phyloP scores from a whole-genome alignment of 2,113 vertebrate genomes.

The Hipposideros armiger region DNA sequence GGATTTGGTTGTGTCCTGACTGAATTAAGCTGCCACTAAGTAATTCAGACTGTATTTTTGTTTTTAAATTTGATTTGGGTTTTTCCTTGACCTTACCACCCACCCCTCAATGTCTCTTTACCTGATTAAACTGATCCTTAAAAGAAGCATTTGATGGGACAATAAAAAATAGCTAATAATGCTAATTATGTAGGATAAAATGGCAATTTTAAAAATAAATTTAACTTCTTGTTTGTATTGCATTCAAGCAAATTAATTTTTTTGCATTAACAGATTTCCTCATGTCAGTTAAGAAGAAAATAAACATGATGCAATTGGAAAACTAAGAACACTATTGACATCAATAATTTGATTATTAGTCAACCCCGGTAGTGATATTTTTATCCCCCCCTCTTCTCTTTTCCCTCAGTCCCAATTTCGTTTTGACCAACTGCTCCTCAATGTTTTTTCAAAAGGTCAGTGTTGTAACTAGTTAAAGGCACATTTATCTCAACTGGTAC shows the following conservation, averaged over 20 bases:
- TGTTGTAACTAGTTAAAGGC: neutral
- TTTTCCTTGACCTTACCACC: neutral
- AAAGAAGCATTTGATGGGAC: neutral
- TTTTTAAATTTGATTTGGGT: conserved; percentile 27
- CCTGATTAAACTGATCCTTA: neutral
- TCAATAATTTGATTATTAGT: conserved; percentile 37
- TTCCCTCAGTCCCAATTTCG: neutral
- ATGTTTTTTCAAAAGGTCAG: neutral
- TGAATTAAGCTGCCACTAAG: neutral
- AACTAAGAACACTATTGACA: conserved; percentile 15
- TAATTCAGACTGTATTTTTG: neutral
- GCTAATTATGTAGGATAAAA: neutral
- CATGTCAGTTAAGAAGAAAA: neutral
- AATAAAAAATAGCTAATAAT: conserved; percentile 5
- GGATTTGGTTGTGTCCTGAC: neutral
- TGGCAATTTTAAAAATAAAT: conserved; percentile 6
- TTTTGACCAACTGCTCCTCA: neutral
- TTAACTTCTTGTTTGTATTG: conserved; percentile 1
- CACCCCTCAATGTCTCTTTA: neutral
- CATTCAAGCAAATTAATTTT: neutral
- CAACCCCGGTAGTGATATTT: neutral
- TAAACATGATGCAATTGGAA: neutral
- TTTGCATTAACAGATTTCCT: conserved; percentile 4
- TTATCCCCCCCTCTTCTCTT: neutral
- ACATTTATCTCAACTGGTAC: conserved; percentile 11